Evolutionary conservation across 2,797 vertebrate species (phyloP).

Genomic region (Typhlichthys eigenmanni): DNA sequence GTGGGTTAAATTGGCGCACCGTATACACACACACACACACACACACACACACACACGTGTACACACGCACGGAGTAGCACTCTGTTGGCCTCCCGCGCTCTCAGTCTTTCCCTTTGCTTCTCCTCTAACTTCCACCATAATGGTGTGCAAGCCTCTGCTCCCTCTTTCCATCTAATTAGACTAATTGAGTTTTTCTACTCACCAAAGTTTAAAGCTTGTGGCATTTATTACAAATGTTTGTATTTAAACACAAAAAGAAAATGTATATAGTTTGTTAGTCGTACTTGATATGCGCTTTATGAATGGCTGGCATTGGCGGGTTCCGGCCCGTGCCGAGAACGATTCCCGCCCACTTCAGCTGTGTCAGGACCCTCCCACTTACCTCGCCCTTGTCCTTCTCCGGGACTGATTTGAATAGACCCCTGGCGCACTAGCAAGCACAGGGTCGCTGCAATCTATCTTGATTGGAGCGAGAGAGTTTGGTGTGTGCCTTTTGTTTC

Average conservation of each 20-base stretch:
- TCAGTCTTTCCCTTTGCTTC: constrained; percentile 25
- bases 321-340: constrained; percentile 28
- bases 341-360: constrained; percentile 15
- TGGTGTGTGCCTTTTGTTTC: constrained; percentile 25
- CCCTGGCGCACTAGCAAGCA: constrained; percentile 36
- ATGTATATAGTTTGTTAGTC: constrained; percentile 35
- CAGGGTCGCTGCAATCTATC: constrained; percentile 38
- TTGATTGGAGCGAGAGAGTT: constrained; percentile 31
- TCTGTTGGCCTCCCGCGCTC: neutral
- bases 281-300: constrained; percentile 14
- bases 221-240: constrained; percentile 24
- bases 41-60: constrained; percentile 1
- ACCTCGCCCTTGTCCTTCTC: neutral
- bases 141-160: neutral
- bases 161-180: constrained; percentile 49
- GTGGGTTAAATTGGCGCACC: constrained; percentile 9
- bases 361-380: constrained; percentile 4
- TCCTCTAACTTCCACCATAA: constrained; percentile 3
- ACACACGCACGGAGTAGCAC: neutral
- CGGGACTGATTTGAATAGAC: constrained; percentile 46
- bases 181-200: constrained; percentile 56
- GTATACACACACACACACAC: constrained; percentile 13
- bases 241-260: neutral
- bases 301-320: constrained; percentile 13
- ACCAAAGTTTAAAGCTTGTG: constrained; percentile 20